Conservation (phyloP, 2,888 invertebrate species). For the Microctonus hyperodae region DNA sequence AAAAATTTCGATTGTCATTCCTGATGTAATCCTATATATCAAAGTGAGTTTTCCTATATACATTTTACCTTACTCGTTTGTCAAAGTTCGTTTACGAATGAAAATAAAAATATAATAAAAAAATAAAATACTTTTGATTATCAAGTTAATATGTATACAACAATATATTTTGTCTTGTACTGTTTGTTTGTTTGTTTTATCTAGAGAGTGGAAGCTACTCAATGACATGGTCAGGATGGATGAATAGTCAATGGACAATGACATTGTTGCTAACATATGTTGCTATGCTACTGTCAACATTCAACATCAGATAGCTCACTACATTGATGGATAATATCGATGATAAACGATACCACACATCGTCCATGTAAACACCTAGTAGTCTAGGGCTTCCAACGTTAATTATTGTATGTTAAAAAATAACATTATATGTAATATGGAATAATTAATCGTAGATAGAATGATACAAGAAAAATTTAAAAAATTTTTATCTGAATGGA, state of each 20-base stretch:
- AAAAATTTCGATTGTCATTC: neutral
- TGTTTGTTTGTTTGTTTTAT: constrained; percentile 6
- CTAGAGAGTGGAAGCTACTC: constrained; percentile 23
- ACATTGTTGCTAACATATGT: constrained; percentile 16
- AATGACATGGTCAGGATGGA: constrained; percentile 1
- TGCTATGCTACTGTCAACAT: constrained; percentile 17
- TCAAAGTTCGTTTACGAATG: neutral
- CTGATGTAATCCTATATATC: neutral
- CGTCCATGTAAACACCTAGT: constrained; percentile 62
- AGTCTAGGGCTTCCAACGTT: constrained; percentile 62
- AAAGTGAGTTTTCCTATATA: neutral
- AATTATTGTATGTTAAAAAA: constrained; percentile 37
- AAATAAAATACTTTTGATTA: too few species aligned
- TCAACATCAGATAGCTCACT: constrained; percentile 24
- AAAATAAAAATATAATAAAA: too few species aligned
- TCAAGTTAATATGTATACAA: too few species aligned
- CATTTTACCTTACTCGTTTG: neutral
- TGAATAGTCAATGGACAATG: constrained; percentile 5
- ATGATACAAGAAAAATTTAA: too few species aligned
- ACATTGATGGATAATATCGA: constrained; percentile 10
- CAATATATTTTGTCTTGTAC: constrained; percentile 4
- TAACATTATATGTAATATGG: constrained; percentile 54
- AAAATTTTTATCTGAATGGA: constrained; percentile 50
- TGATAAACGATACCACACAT: constrained; percentile 51
- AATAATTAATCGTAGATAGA: constrained; percentile 54